Conservation (phyloP, 2,113 vertebrate genomes). For the Aspiorhynchus laticeps region DNA sequence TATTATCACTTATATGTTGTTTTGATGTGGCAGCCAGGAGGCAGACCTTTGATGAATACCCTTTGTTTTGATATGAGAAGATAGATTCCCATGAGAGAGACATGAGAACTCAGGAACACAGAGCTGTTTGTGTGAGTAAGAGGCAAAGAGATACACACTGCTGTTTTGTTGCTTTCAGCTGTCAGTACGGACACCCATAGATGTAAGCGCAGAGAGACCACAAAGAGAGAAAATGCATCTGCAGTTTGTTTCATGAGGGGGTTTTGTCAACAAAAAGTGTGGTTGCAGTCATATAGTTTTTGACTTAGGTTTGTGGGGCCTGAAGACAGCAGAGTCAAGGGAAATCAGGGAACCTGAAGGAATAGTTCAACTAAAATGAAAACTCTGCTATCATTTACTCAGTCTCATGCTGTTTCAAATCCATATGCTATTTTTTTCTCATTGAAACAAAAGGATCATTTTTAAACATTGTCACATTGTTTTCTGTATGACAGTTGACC, state of each 20-base stretch:
- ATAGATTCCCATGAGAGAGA: conserved; percentile 34
- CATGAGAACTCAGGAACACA: background rate
- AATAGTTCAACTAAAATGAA: background rate
- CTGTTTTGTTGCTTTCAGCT: conserved; percentile 37
- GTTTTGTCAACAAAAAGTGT: conserved; percentile 32
- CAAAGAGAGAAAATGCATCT: conserved; percentile 18
- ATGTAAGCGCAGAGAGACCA: conserved; percentile 20
- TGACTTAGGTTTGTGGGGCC: conserved; percentile 10
- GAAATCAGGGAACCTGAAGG: conserved; percentile 31
- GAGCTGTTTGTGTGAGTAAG: conserved; percentile 18
- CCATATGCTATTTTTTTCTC: background rate
- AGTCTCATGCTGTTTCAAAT: background rate
- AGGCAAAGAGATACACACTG: background rate
- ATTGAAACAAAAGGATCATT: background rate
- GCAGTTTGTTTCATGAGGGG: conserved; percentile 39
- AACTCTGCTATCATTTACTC: background rate
- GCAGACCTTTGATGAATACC: conserved; percentile 44
- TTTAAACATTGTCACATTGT: background rate
- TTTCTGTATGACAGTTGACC: background rate
- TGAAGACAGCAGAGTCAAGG: conserved; percentile 46
- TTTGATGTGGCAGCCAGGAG: conserved; percentile 36
- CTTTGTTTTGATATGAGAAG: conserved; percentile 46
- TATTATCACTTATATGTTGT: conserved; percentile 47
- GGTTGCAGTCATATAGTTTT: conserved; percentile 30
- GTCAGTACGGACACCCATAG: conserved; percentile 37